Evolutionary conservation across 2,797 vertebrate species (phyloP).

Genomic region (Pteropus rufus): DNA sequence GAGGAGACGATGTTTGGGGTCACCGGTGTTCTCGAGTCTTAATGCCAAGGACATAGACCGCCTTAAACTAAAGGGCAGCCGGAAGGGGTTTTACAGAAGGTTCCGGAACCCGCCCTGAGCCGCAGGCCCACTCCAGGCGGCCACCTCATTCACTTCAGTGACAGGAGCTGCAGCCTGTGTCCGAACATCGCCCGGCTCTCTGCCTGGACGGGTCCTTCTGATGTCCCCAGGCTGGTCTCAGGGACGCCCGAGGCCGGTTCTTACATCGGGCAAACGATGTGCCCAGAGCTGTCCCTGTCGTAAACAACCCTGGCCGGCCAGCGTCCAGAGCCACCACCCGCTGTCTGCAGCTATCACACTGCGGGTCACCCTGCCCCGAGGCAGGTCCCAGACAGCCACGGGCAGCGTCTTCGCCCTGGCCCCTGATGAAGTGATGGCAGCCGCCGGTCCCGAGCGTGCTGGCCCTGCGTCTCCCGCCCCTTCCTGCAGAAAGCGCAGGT

Average conservation of each 20-base stretch:
- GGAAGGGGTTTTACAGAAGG: accelerated
- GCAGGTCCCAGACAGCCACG: too few species aligned
- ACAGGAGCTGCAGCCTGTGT: accelerated
- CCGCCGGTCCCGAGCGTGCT: accelerated
- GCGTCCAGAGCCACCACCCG: not conserved
- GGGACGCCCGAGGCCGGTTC: too few species aligned
- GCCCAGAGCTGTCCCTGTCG: not conserved
- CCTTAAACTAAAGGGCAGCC: not conserved
- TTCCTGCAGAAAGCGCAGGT: not conserved
- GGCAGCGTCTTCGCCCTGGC: too few species aligned
- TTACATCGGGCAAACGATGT: too few species aligned
- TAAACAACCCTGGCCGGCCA: not conserved
- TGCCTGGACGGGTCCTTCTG: accelerated
- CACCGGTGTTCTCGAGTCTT: accelerated
- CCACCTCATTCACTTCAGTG: not conserved
- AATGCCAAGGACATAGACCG: not conserved
- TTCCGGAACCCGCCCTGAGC: accelerated
- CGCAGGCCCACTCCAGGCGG: accelerated
- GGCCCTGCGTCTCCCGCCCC: not conserved
- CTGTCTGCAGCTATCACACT: accelerated
- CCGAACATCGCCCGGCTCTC: not conserved
- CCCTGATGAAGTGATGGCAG: not conserved
- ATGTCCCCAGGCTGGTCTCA: not conserved
- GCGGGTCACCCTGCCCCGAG: too few species aligned
- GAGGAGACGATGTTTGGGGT: accelerated